These are phyloP conservation scores for Hirtodrosophila confusa DNA, from an alignment of 2,888 invertebrate species.

Conservation along the genomic window DNA sequence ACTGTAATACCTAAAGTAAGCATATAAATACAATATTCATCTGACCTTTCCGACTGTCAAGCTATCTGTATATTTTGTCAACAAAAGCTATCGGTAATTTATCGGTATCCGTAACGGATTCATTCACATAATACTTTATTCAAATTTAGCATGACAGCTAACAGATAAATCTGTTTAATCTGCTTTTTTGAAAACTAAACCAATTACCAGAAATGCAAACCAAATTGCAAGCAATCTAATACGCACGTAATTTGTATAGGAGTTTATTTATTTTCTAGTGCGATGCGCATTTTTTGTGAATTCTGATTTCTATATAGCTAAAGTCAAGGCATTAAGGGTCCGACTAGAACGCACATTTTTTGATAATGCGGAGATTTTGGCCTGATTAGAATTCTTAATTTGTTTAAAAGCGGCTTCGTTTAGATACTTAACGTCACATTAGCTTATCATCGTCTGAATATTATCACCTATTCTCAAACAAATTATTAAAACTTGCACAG, in stretches of 20 bases:
- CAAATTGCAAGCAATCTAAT: constrained; percentile 49
- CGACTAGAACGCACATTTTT: constrained; percentile 26
- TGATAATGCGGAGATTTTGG: constrained; percentile 34
- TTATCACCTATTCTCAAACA: not conserved
- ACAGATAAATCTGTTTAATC: constrained; percentile 35
- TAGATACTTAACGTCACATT: constrained; percentile 32
- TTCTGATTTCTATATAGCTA: constrained; percentile 43
- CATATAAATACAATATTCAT: no score
- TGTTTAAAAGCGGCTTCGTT: constrained; percentile 60
- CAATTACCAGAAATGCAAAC: constrained; percentile 21
- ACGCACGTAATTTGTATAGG: constrained; percentile 57
- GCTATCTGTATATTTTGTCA: no score
- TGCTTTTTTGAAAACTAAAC: constrained; percentile 35
- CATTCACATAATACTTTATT: constrained; percentile 14
- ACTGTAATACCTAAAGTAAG: no score
- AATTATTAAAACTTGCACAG: constrained; percentile 84
- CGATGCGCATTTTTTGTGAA: constrained; percentile 48
- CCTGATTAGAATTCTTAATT: constrained; percentile 56
- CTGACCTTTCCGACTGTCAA: no score
- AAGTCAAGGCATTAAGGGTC: constrained; percentile 38
- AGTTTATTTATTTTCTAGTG: constrained; percentile 36
- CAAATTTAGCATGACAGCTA: constrained; percentile 51
- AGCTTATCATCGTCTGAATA: not conserved
- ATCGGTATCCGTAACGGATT: constrained; percentile 7
- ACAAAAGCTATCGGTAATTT: no score